These are phyloP conservation scores for Alviniconcha marisindica DNA, from an alignment of 1,140 invertebrate genomes.

Conservation along the genomic window DNA sequence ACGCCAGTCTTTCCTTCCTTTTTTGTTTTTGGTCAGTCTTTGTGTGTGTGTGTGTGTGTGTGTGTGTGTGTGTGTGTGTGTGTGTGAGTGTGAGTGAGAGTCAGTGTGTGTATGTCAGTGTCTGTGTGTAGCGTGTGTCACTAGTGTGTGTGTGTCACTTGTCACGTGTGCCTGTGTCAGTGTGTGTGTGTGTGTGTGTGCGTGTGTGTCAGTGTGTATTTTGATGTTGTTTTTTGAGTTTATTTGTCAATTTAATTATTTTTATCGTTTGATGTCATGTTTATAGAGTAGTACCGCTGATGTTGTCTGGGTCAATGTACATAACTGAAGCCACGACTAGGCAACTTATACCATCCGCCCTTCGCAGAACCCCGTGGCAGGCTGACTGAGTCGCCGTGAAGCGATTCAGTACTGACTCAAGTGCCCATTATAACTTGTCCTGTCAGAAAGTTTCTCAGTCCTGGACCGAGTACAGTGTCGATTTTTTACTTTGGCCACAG, in stretches of 20 bases:
- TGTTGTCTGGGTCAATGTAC: background rate
- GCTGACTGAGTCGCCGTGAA: background rate
- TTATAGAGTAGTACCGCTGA: background rate
- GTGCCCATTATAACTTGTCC: no score
- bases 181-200: background rate
- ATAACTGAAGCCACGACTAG: background rate
- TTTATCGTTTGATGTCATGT: background rate
- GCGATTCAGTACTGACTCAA: no score
- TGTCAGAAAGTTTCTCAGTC: no score
- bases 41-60: no score
- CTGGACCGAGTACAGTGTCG: no score
- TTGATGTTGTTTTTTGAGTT: background rate
- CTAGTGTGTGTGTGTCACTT: background rate
- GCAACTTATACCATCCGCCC: background rate
- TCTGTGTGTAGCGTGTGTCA: background rate
- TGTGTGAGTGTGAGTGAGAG: no score
- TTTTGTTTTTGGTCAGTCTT: no score
- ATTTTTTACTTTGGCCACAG: no score
- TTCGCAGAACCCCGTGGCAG: background rate
- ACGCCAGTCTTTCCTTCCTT: no score
- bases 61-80: no score
- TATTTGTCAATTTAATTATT: background rate
- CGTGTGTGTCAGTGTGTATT: background rate
- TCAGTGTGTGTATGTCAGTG: no score
- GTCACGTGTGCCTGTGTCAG: background rate